Base-by-base conservation (phyloP, 2,888 invertebrate genomes). In the Chalcis sispes region DNA sequence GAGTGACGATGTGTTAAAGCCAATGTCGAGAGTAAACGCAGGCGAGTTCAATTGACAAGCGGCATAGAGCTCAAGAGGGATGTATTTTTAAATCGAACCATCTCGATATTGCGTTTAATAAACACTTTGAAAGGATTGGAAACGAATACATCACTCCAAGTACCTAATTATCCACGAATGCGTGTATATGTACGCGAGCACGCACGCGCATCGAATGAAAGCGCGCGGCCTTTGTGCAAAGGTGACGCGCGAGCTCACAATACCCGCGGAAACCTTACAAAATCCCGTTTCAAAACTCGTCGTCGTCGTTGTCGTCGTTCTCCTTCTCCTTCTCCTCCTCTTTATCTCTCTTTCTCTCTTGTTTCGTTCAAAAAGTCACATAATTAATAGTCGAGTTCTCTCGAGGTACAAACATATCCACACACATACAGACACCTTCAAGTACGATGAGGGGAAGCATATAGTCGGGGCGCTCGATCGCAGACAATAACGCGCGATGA, bases 311-410 rank as follows among this genome's bases (percentile, higher is more conserved):
- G n/a, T n/a, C n/a, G n/a, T n/a, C n/a, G n/a, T n/a, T n/a, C n/a
- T n/a, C n/a, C n/a, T n/a, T n/a, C n/a, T n/a, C n/a, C n/a, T n/a
- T n/a, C n/a, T n/a, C n/a, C n/a, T n/a, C n/a, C n/a, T n/a, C n/a
- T n/a, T n/a, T n/a, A n/a, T n/a, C n/a, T n/a, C n/a, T n/a, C n/a
- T n/a, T n/a, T n/a, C n/a, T n/a, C n/a, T n/a, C n/a, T n/a, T n/a
- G n/a, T n/a, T n/a, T 2, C 42, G 15, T 42, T 42, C 13, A 42
- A 42, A 42, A 42, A 42, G 42, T 42, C 42, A 61, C 42, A 27
- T 61, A 61, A 61, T 61, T 61, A 61, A 25, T 61, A 61, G 20
- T 15, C 36, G 4, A 10, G 20, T 2, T 18, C 48, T 42, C 36
- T 10, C 42, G 42, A 13, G 42, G 7, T 42, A 42, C 2, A 42